Conservation (phyloP, 2,113 vertebrate genomes). For the Varanus komodoensis region DNA sequence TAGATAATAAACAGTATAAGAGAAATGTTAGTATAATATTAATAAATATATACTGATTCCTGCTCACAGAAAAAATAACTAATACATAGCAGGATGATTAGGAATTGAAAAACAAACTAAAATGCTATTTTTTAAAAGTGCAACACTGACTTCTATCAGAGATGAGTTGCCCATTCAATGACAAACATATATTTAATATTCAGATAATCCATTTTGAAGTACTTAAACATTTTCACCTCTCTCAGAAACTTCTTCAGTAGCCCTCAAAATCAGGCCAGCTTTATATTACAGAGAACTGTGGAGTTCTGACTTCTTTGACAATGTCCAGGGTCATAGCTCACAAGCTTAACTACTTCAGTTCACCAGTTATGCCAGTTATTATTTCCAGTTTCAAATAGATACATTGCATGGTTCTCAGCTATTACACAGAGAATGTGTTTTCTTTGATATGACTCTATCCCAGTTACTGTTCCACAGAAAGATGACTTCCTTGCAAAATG, state of each 20-base stretch:
- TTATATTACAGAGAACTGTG: not conserved
- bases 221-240: not conserved
- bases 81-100: not conserved
- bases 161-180: not conserved
- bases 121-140: not conserved
- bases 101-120: not conserved
- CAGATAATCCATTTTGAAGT: not conserved
- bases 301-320: not conserved
- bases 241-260: not conserved
- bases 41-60: not conserved
- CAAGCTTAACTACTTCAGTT: not conserved
- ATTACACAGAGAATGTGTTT: slow-evolving; percentile 33
- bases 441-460: slow-evolving; percentile 36
- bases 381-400: not conserved
- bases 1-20: too few relatives aligned
- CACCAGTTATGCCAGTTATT: not conserved
- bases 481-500: slow-evolving; percentile 20
- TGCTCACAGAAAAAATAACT: not conserved
- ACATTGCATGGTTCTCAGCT: not conserved
- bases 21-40: too few relatives aligned
- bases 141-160: not conserved
- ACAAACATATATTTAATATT: not conserved
- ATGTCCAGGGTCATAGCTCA: not conserved
- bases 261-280: not conserved
- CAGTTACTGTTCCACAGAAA: slow-evolving; percentile 23